Conservation (phyloP, 2,113 vertebrate genomes). For the Vidua chalybeata region DNA sequence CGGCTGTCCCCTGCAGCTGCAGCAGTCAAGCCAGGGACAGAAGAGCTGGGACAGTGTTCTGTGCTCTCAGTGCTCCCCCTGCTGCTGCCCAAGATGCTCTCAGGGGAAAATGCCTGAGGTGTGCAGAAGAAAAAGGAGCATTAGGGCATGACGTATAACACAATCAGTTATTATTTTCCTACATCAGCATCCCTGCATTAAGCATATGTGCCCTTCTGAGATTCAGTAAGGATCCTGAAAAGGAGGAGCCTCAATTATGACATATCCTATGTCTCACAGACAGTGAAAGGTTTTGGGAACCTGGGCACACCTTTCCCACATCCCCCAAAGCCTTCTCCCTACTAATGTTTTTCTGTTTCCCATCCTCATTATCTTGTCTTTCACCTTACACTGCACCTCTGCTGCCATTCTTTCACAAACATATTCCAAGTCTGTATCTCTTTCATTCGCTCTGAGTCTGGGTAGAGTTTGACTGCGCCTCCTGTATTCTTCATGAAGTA, state of each 20-base stretch:
- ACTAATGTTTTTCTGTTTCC: background rate
- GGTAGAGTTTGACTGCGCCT: background rate
- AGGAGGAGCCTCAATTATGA: background rate
- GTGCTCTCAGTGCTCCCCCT: constrained; percentile 31
- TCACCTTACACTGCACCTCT: background rate
- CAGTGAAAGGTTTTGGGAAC: background rate
- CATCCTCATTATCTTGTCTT: background rate
- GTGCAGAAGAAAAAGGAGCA: background rate
- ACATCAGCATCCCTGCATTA: background rate
- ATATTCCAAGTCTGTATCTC: background rate
- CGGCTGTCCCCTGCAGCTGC: background rate
- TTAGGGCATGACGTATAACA: background rate
- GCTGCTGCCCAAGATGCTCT: background rate
- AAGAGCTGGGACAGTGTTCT: background rate
- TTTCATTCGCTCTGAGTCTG: fast-evolving
- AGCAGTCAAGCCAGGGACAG: background rate
- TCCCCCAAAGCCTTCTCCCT: background rate
- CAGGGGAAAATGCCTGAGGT: background rate
- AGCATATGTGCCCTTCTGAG: background rate
- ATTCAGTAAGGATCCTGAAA: background rate
- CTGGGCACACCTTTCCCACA: background rate
- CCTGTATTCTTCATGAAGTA: background rate
- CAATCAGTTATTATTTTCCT: background rate
- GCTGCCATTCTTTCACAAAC: background rate
- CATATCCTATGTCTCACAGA: background rate